These are phyloP conservation scores for Andrena trimmerana DNA, from an alignment of 2,888 invertebrate genomes.

Conservation along the genomic window DNA sequence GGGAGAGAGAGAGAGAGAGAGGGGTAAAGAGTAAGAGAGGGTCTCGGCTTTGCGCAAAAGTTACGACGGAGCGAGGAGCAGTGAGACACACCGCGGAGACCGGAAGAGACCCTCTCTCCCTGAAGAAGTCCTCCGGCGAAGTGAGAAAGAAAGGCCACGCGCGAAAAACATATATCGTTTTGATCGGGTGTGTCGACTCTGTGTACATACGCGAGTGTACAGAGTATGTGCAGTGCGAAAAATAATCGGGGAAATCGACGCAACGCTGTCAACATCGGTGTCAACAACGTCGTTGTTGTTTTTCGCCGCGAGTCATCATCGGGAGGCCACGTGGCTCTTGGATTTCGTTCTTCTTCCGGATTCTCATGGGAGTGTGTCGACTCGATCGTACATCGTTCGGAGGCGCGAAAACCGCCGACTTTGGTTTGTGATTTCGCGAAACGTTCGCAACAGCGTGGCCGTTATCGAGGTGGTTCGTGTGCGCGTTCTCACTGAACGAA, in stretches of 20 bases:
- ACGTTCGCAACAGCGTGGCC: conserved; percentile 2
- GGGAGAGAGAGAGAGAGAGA: conserved; percentile 57
- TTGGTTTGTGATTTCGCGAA: neutral
- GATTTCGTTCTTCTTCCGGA: conserved; percentile 33
- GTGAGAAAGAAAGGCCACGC: conserved; percentile 55
- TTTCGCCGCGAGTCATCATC: conserved; percentile 5
- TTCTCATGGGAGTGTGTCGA: conserved; percentile 25
- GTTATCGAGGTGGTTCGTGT: conserved; percentile 30
- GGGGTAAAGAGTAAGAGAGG: conserved; percentile 72
- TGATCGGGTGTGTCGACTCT: conserved; percentile 46
- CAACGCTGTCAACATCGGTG: conserved; percentile 27
- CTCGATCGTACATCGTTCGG: neutral
- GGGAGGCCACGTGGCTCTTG: conserved; percentile 54
- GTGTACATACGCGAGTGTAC: conserved; percentile 33
- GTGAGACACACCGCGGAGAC: conserved; percentile 81
- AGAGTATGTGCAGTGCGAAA: conserved; percentile 36
- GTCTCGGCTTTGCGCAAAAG: conserved; percentile 82
- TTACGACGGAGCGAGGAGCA: conserved; percentile 78
- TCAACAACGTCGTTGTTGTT: conserved; percentile 15
- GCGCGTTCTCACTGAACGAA: conserved; percentile 37
- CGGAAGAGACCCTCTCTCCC: conserved; percentile 81
- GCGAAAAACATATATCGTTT: conserved; percentile 58
- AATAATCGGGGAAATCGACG: conserved; percentile 46
- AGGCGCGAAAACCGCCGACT: neutral
- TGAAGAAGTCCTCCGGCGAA: conserved; percentile 72